phyloP scores from a whole-genome alignment of 2,113 vertebrate genomes.

The Neofelis nebulosa region DNA sequence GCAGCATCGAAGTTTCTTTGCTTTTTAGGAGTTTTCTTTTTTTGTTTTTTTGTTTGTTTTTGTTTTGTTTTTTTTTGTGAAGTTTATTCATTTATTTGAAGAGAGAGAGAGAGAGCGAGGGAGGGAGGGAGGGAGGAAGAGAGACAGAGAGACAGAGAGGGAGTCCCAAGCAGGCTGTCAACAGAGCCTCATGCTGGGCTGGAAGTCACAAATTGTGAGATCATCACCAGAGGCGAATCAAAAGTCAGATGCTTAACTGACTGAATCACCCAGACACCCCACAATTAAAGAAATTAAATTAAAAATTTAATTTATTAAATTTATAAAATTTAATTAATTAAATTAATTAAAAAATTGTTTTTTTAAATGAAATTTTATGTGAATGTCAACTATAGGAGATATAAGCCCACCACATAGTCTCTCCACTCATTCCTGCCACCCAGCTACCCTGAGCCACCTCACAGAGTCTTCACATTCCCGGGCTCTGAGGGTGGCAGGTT shows the following conservation, averaged over 20 bases:
- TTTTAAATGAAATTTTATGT: not conserved
- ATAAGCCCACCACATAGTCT: not conserved
- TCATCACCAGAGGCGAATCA: not conserved
- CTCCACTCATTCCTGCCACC: accelerated
- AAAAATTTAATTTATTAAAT: no score
- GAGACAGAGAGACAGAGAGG: no score
- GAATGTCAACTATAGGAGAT: not conserved
- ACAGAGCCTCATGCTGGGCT: no score
- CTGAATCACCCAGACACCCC: not conserved
- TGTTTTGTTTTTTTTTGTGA: no score
- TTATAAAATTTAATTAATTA: no score
- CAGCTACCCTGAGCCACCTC: not conserved
- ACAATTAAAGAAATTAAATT: no score
- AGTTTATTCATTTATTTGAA: not conserved
- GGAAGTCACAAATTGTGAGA: not conserved
- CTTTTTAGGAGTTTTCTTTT: no score
- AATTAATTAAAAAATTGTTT: no score
- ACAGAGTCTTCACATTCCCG: accelerated
- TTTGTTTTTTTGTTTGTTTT: no score
- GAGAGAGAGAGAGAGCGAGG: not conserved
- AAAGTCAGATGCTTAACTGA: not conserved
- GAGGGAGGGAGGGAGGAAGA: no score
- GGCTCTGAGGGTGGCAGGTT: accelerated
- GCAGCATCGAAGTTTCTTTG: not conserved
- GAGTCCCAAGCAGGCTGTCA: no score